Evolutionary conservation across 2,113 vertebrate species (phyloP).

Genomic region (Pseudonaja textilis): DNA sequence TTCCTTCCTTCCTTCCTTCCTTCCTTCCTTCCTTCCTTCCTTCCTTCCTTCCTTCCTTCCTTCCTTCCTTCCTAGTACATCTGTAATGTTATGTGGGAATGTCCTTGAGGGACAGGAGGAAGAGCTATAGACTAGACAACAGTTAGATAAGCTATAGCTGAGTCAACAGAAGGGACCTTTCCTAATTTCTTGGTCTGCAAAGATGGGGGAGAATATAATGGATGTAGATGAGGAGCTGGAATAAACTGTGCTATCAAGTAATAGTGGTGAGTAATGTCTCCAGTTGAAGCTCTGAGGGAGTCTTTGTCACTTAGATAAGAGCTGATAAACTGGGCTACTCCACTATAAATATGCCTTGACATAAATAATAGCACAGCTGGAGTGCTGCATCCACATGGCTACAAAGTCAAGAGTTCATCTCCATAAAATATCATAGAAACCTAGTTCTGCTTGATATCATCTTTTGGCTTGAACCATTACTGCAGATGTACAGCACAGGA

Average conservation of each 20-base stretch:
- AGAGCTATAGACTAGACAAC: neutral
- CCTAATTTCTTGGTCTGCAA: neutral
- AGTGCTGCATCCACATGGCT: neutral
- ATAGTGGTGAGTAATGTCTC: neutral
- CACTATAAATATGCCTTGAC: neutral
- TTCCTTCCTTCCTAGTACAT: neutral
- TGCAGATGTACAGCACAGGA: fast-evolving
- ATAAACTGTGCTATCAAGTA: neutral
- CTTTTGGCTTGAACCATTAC: neutral
- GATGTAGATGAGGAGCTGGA: neutral
- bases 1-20: too few species aligned
- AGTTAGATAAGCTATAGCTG: neutral
- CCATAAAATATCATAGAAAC: neutral
- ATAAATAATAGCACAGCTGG: neutral
- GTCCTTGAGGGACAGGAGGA: neutral
- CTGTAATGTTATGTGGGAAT: neutral
- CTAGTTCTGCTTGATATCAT: neutral
- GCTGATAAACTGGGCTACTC: neutral
- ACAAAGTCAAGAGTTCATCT: neutral
- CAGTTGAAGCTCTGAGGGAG: fast-evolving
- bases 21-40: neutral
- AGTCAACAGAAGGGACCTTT: neutral
- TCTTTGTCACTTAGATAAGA: neutral
- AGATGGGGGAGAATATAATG: neutral
- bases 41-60: too few species aligned